phyloP scores from a whole-genome alignment of 2,888 invertebrate genomes.

The Caenorhabditis drosophilae region DNA sequence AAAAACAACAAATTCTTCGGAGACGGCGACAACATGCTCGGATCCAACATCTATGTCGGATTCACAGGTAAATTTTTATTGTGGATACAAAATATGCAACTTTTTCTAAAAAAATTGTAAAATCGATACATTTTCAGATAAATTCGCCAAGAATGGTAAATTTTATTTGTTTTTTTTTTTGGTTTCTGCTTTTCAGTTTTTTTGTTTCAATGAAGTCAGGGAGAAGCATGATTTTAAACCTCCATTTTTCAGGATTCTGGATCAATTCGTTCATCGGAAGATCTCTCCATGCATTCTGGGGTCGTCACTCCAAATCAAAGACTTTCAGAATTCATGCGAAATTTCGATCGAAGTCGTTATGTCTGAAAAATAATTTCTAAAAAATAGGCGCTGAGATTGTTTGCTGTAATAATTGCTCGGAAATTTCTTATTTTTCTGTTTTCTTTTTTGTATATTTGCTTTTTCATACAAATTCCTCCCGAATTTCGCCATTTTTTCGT shows the following conservation, averaged over 20 bases:
- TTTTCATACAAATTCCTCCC: background rate
- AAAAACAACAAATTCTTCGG: slow-evolving; percentile 12
- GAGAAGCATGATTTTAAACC: background rate
- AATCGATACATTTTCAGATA: slow-evolving; percentile 19
- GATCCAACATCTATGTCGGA: slow-evolving; percentile 26
- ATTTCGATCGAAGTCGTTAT: slow-evolving; percentile 40
- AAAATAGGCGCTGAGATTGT: background rate
- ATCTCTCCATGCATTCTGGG: slow-evolving; percentile 11
- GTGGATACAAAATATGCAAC: too few relatives aligned
- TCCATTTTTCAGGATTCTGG: slow-evolving; percentile 23
- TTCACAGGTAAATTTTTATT: slow-evolving; percentile 18
- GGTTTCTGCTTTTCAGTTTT: background rate
- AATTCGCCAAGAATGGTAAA: slow-evolving; percentile 14
- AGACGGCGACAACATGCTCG: slow-evolving; percentile 31
- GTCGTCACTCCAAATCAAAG: slow-evolving; percentile 7
- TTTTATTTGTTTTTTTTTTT: slow-evolving; percentile 3
- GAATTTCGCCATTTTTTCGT: background rate
- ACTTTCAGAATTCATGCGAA: slow-evolving; percentile 33
- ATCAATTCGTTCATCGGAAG: slow-evolving; percentile 9
- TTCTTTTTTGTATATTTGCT: background rate
- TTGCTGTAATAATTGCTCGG: background rate
- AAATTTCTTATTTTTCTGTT: background rate
- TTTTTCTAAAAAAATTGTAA: background rate
- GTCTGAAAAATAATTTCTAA: slow-evolving; percentile 11
- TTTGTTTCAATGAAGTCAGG: background rate